A percentile compares a stretch with the other conserved stretches of the same genome.
These are phyloP conservation scores for Oophaga sylvatica DNA, from an alignment of 2,797 vertebrate genomes.

Conservation along the genomic window DNA sequence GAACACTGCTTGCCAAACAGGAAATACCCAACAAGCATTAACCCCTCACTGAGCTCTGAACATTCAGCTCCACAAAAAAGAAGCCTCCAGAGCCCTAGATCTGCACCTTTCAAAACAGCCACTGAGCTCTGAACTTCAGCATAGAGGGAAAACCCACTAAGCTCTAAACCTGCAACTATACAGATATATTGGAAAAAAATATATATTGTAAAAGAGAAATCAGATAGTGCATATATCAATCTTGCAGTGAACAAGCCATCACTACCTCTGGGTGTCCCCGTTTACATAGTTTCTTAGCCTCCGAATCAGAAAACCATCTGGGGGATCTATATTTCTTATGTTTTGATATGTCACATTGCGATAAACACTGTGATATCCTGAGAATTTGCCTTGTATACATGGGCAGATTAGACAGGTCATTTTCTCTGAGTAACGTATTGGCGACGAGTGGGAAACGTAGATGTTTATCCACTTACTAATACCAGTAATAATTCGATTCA, in stretches of 20 bases:
- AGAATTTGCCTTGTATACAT: neutral
- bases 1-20: too few species aligned
- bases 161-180: too few species aligned
- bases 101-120: neutral
- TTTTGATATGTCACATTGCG: neutral
- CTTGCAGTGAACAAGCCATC: neutral
- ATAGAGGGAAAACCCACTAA: too few species aligned
- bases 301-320: neutral
- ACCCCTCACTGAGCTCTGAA: neutral
- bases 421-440: neutral
- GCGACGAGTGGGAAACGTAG: slow-evolving; percentile 9
- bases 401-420: neutral
- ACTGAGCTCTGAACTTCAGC: too few species aligned
- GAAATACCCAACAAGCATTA: neutral
- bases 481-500: slow-evolving; percentile 14
- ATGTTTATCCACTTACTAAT: slow-evolving; percentile 17
- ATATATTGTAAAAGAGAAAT: too few species aligned
- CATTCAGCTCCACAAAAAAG: neutral
- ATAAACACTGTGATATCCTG: neutral
- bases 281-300: neutral
- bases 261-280: neutral
- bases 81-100: neutral
- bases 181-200: too few species aligned
- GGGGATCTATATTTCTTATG: neutral
- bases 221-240: too few species aligned